Base-by-base conservation (phyloP, 2,797 vertebrate genomes). In the Crax fasciolata region DNA sequence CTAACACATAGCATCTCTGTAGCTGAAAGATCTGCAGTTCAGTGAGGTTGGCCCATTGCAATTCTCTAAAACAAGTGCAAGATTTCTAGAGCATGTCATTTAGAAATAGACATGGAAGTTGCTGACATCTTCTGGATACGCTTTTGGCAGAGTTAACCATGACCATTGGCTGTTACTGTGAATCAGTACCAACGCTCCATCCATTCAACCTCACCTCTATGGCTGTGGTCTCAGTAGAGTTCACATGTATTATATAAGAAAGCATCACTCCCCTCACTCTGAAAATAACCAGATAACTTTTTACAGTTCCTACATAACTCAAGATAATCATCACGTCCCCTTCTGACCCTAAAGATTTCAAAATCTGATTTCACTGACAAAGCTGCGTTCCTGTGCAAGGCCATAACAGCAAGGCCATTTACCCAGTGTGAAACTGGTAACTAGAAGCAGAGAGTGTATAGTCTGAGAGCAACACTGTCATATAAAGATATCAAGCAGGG, bases 321-420 rank as follows among this genome's bases (percentile, higher is more conserved):
- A 19, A 74, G 44, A 62, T 61, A 88, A 58, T 46, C 8, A 84
- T 25, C 10, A 8, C 19, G 17, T 83, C 65, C 48, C 35, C 10
- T 82, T 76, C 48, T 61, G 72, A 81, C 43, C n/a, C 46, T 43
- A 20, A 71, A 78, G 39, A 78, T 75, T 90, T 78, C 66, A 48
- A 62, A 80, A 81, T 51, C 39, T 90, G 17, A 88, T 84, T 91
- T 81, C 66, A 38, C 17, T 68, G 51, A 55, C 16, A n/a, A 20
- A 44, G 76, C 7, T 72, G 39, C 70, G 73, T 72, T 93, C 65
- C n/a, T 86, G 24, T 43, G 49, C 9, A 85, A 88, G 63, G 44
- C 43, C 0, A 0, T 62, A 88, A 68, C 11, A 90, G 52, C 48
- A 85, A 79, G 77, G 25, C n/a, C 28, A 59, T 75, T 62, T 59